Conservation (phyloP, 2,797 vertebrate species). For the Notoglanidium macrostoma region DNA sequence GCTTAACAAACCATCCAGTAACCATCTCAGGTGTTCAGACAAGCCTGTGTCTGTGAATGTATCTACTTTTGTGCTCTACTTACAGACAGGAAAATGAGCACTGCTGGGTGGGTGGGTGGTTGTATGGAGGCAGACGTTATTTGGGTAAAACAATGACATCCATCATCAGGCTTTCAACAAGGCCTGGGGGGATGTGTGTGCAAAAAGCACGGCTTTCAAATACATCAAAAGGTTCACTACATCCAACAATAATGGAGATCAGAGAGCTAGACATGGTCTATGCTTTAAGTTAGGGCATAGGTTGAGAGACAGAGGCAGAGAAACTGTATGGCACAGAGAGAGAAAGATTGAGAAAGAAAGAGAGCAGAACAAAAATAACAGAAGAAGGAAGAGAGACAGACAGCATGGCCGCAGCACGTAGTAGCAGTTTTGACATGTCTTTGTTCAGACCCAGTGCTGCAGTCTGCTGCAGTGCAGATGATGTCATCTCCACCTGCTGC, state of each 20-base stretch:
- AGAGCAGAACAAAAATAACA: conserved; percentile 17
- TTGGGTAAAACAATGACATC: conserved; percentile 39
- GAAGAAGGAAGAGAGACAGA: conserved; percentile 30
- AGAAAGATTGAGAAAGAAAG: conserved; percentile 10
- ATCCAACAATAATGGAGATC: conserved; percentile 54
- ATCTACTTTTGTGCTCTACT: background rate
- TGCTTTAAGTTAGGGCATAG: conserved; percentile 14
- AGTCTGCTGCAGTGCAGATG: conserved; percentile 90
- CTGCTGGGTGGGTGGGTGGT: conserved; percentile 12
- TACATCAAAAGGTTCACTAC: conserved; percentile 17
- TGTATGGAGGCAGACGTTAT: conserved; percentile 1
- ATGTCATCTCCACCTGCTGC: conserved; percentile 81
- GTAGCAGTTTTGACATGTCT: conserved; percentile 79
- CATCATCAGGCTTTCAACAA: conserved; percentile 25
- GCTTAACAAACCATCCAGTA: conserved; percentile 25
- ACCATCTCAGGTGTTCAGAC: conserved; percentile 28
- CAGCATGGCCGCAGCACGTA: conserved; percentile 64
- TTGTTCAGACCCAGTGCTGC: conserved; percentile 84
- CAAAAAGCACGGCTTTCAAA: conserved; percentile 21
- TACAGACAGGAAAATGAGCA: conserved; percentile 27
- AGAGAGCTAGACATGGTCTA: conserved; percentile 54
- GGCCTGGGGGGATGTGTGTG: background rate
- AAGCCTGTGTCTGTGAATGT: conserved; percentile 1
- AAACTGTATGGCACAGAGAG: conserved; percentile 27
- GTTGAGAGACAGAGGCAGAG: conserved; percentile 14